These are phyloP conservation scores for Emesis furor DNA, from an alignment of 2,888 invertebrate species.

Conservation along the genomic window DNA sequence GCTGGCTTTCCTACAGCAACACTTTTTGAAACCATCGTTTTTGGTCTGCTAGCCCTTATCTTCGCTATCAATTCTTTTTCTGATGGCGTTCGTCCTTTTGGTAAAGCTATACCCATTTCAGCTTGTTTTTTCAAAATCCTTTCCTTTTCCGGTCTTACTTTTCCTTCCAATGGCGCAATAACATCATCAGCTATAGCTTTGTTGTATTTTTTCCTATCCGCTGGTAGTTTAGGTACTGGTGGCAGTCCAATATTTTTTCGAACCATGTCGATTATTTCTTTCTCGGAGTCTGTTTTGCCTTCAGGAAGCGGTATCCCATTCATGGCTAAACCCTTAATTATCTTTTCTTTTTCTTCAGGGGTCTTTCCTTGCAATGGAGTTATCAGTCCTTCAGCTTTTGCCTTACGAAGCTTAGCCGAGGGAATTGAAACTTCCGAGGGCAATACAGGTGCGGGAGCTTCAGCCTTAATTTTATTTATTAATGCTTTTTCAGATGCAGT, in stretches of 20 bases:
- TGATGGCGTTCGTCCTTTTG: slow-evolving; percentile 61
- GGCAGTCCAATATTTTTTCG: slow-evolving; percentile 77
- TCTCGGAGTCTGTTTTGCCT: slow-evolving; percentile 78
- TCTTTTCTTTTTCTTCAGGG: slow-evolving; percentile 74
- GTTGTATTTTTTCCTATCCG: slow-evolving; percentile 62
- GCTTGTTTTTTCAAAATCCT: slow-evolving; percentile 57
- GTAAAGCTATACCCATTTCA: slow-evolving; percentile 53
- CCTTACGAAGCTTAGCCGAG: no score
- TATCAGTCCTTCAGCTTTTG: slow-evolving; percentile 58
- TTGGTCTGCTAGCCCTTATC: slow-evolving; percentile 55
- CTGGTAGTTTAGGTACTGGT: slow-evolving; percentile 73
- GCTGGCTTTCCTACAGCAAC: background rate
- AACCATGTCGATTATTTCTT: slow-evolving; percentile 76
- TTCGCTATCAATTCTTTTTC: slow-evolving; percentile 57
- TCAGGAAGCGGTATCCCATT: slow-evolving; percentile 78
- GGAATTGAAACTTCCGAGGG: no score
- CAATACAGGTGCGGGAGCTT: no score
- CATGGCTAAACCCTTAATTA: slow-evolving; percentile 71
- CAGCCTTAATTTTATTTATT: no score
- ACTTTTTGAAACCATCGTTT: background rate
- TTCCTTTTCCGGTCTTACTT: slow-evolving; percentile 72
- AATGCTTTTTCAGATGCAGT: no score
- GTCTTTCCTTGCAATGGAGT: slow-evolving; percentile 70
- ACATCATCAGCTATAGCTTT: slow-evolving; percentile 74
- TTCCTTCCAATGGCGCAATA: slow-evolving; percentile 73